phyloP scores from a whole-genome alignment of 2,888 invertebrate genomes.

The Anticlea derivata region DNA sequence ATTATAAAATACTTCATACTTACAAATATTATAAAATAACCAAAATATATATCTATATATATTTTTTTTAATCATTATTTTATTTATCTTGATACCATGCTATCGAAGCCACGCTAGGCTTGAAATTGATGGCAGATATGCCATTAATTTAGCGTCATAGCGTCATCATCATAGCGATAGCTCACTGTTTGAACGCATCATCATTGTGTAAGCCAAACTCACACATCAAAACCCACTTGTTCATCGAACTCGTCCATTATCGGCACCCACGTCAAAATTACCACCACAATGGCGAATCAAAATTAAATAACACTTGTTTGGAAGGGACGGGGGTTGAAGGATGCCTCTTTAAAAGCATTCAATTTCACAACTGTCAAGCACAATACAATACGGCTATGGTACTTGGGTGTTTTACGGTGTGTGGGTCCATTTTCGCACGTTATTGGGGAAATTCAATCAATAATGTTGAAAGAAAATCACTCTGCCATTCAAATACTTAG shows the following conservation, averaged over 20 bases:
- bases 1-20: no score
- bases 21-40: no score
- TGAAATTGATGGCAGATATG: no score
- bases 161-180: no score
- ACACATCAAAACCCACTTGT: slow-evolving; percentile 21
- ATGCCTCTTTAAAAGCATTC: slow-evolving; percentile 62
- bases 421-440: background rate
- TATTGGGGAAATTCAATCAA: slow-evolving; percentile 11
- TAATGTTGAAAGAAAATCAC: background rate
- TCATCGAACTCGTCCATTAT: slow-evolving; percentile 27
- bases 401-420: slow-evolving; percentile 7
- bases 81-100: no score
- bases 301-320: slow-evolving; percentile 48
- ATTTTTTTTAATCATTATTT: no score
- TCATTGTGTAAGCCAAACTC: background rate
- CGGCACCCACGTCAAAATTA: slow-evolving; percentile 34
- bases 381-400: slow-evolving; percentile 39
- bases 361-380: slow-evolving; percentile 65
- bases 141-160: no score
- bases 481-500: no score
- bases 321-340: slow-evolving; percentile 44
- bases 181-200: background rate
- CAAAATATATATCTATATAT: no score
- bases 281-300: slow-evolving; percentile 44
- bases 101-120: no score